A percentile compares a stretch with the other conserved stretches of the same genome.
Evolutionary conservation across 2,797 vertebrate species (phyloP).

Genomic region (Denticeps clupeoides): DNA sequence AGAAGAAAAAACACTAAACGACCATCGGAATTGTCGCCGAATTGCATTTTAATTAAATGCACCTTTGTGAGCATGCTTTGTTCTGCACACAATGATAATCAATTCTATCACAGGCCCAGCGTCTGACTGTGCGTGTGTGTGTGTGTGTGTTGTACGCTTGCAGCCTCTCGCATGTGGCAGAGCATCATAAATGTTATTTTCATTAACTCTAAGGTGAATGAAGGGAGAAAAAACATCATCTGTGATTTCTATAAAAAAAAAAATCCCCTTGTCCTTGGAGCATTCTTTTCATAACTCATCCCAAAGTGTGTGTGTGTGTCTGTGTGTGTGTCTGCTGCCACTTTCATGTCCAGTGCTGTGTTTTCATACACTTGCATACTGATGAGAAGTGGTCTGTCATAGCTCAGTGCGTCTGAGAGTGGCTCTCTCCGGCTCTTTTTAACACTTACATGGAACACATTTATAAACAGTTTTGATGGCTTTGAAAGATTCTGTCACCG

Average conservation of each 20-base stretch:
- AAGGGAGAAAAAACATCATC: constrained; percentile 11
- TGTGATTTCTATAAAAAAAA: constrained; percentile 22
- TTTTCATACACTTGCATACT: constrained; percentile 37
- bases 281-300: constrained; percentile 28
- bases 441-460: constrained; percentile 30
- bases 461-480: constrained; percentile 37
- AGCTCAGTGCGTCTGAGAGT: constrained; percentile 29
- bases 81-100: constrained; percentile 21
- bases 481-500: constrained; percentile 34
- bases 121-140: neutral
- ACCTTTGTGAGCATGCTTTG: constrained; percentile 11
- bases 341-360: constrained; percentile 32
- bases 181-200: constrained; percentile 17
- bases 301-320: constrained; percentile 12
- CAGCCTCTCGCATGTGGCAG: neutral
- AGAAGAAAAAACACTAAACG: too few species aligned
- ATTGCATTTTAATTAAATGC: constrained; percentile 23
- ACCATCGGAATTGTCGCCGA: constrained; percentile 23
- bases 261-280: constrained; percentile 26
- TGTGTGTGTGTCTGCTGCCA: constrained; percentile 18
- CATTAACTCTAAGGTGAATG: constrained; percentile 24
- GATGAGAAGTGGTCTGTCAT: constrained; percentile 38
- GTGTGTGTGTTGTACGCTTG: neutral
- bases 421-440: constrained; percentile 27
- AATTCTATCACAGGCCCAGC: constrained; percentile 3